phyloP scores from a whole-genome alignment of 1,140 invertebrate species.

The Brachionus calyciflorus region DNA sequence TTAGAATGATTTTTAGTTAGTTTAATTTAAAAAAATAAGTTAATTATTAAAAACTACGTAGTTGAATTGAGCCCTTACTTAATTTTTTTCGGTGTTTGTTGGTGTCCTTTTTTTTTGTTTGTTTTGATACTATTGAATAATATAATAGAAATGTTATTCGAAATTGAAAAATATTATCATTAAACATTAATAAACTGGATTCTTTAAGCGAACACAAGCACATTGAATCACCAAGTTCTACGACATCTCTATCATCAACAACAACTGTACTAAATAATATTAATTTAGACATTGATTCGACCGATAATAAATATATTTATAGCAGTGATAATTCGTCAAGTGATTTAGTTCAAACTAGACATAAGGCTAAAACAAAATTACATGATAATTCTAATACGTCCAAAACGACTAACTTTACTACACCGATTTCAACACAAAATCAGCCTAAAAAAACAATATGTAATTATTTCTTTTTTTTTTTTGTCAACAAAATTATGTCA shows the following conservation, averaged over 20 bases:
- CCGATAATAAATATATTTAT: background rate
- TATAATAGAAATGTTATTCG: background rate
- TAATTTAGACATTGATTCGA: background rate
- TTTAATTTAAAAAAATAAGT: too few relatives aligned
- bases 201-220: constrained; percentile 12
- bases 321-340: background rate
- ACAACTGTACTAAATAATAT: background rate
- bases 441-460: too few relatives aligned
- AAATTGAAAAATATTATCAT: background rate
- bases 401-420: background rate
- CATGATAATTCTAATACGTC: background rate
- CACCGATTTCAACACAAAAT: background rate
- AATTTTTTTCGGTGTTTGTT: too few relatives aligned
- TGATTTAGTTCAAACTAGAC: background rate
- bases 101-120: too few relatives aligned
- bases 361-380: background rate
- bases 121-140: background rate
- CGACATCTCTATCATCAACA: background rate
- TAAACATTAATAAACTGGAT: constrained; percentile 10
- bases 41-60: too few relatives aligned
- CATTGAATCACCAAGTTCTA: background rate
- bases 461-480: too few relatives aligned
- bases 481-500: background rate
- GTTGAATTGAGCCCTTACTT: too few relatives aligned
- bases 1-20: too few relatives aligned